phyloP scores from a whole-genome alignment of 2,797 vertebrate genomes.

The Sebastes wilsoni region DNA sequence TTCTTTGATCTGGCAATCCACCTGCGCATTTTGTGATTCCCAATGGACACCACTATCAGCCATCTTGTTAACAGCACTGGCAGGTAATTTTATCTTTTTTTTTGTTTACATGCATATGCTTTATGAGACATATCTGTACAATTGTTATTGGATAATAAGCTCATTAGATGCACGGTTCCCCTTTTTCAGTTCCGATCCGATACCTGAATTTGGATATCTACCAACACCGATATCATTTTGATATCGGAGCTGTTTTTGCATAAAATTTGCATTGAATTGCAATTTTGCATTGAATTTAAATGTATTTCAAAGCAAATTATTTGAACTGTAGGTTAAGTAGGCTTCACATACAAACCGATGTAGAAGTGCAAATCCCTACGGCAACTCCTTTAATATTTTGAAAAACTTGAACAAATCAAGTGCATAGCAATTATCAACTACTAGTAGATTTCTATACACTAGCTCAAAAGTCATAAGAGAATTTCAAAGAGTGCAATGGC shows the following conservation, averaged over 20 bases:
- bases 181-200: not conserved
- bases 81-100: constrained; percentile 33
- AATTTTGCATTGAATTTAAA: not conserved
- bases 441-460: not conserved
- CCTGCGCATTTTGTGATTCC: not conserved
- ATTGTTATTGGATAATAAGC: not conserved
- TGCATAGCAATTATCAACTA: not conserved
- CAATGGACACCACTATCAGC: constrained; percentile 1
- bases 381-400: no score
- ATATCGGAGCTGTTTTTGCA: not conserved
- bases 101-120: not conserved
- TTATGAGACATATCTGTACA: not conserved
- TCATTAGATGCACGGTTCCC: not conserved
- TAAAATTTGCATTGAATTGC: not conserved
- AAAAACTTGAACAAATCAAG: not conserved
- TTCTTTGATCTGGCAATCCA: not conserved
- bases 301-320: not conserved
- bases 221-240: not conserved
- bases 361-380: no score
- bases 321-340: no score
- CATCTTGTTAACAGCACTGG: not conserved
- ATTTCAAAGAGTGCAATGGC: not conserved
- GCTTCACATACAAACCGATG: no score
- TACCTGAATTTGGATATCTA: not conserved
- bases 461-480: not conserved